phyloP scores from a whole-genome alignment of 2,797 vertebrate species.

The Acrossocheilus wenchowensis region DNA sequence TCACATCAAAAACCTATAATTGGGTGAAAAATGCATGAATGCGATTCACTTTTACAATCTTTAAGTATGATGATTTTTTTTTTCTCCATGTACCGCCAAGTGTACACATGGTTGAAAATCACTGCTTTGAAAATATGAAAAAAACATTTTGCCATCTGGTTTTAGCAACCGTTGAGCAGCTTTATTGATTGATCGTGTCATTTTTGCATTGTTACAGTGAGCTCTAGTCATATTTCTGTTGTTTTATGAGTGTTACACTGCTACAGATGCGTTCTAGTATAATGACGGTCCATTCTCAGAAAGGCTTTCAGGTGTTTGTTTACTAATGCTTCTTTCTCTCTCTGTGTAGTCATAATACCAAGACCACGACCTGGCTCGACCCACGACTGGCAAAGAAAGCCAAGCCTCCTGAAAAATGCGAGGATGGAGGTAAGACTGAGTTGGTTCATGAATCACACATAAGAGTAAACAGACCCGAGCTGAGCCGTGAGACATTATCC shows the following conservation, averaged over 20 bases:
- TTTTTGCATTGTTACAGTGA: neutral
- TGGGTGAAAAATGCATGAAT: neutral
- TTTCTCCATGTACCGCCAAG: neutral
- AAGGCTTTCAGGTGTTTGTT: conserved; percentile 24
- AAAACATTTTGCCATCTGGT: conserved; percentile 5
- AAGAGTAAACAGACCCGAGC: conserved; percentile 41
- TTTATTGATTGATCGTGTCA: neutral
- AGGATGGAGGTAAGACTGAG: conserved; percentile 90
- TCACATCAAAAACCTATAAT: no score
- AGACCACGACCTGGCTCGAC: conserved; percentile 98
- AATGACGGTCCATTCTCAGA: neutral
- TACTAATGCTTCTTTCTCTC: conserved; percentile 32
- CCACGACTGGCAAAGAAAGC: conserved; percentile 95
- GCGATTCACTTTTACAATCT: neutral
- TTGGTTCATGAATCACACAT: conserved; percentile 15
- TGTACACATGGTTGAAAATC: neutral
- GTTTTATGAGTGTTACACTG: neutral
- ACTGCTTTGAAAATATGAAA: neutral
- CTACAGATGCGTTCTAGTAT: neutral
- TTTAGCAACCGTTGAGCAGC: neutral
- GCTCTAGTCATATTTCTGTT: neutral
- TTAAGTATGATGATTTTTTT: no score
- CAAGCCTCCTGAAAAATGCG: conserved; percentile 96
- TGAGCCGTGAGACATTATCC: conserved; percentile 61
- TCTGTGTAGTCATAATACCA: conserved; percentile 90